phyloP scores from a whole-genome alignment of 2,797 vertebrate species.

The Buphagus erythrorhynchus region DNA sequence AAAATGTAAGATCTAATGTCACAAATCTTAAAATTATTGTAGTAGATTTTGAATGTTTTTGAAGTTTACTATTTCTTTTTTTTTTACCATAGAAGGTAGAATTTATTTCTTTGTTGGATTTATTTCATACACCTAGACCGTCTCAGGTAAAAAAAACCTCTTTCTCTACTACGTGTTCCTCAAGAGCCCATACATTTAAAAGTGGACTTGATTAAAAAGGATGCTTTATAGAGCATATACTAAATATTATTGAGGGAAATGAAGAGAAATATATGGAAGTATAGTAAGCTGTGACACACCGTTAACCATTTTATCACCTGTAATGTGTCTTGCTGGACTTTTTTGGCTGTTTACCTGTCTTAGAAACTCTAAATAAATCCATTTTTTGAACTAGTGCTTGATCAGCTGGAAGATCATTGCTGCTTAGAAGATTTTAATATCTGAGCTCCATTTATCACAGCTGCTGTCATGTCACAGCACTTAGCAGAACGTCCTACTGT shows the following conservation, averaged over 20 bases:
- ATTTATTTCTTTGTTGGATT: background rate
- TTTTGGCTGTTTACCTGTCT: slow-evolving; percentile 12
- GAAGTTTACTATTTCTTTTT: background rate
- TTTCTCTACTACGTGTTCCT: background rate
- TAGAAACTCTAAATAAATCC: background rate
- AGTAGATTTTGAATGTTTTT: background rate
- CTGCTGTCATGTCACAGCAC: slow-evolving; percentile 3
- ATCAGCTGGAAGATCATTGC: background rate
- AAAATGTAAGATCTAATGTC: background rate
- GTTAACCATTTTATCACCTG: slow-evolving; percentile 11
- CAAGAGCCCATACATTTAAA: background rate
- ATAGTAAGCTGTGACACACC: background rate
- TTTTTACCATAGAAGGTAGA: background rate
- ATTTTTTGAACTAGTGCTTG: background rate
- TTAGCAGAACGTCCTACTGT: background rate
- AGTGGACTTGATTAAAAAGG: background rate
- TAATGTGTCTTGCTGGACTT: slow-evolving; percentile 17
- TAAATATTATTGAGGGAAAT: slow-evolving; percentile 46
- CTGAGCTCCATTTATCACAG: background rate
- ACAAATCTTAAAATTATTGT: background rate
- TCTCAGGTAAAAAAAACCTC: fast-evolving
- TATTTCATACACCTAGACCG: background rate
- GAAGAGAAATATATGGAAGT: slow-evolving; percentile 27
- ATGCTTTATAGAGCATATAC: slow-evolving; percentile 4
- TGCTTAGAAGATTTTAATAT: slow-evolving; percentile 17